phyloP scores from a whole-genome alignment of 2,113 vertebrate genomes.

The Aegotheles bennettii region DNA sequence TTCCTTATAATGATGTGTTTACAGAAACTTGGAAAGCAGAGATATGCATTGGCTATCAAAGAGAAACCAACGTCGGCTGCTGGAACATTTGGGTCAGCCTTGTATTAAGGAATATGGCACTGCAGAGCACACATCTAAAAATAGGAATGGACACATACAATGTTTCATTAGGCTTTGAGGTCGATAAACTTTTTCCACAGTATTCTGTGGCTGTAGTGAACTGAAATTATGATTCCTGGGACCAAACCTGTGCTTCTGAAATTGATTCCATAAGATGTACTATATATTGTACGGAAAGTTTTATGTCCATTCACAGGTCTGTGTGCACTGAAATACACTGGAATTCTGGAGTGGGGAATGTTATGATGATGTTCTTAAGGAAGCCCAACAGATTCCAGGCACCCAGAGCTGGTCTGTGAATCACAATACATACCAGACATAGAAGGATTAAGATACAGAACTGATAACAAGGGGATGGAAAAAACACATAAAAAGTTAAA shows the following conservation, averaged over 20 bases:
- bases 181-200: not conserved
- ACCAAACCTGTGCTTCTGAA: not conserved
- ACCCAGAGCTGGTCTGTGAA: conserved; percentile 23
- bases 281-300: not conserved
- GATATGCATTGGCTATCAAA: conserved; percentile 61
- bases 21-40: conserved; percentile 71
- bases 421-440: conserved; percentile 55
- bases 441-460: conserved; percentile 42
- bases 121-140: conserved; percentile 18
- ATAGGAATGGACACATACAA: not conserved
- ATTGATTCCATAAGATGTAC: not conserved
- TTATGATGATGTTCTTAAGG: not conserved
- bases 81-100: conserved; percentile 58
- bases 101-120: conserved; percentile 31
- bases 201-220: not conserved
- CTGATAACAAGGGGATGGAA: conserved; percentile 25
- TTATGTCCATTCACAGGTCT: not conserved
- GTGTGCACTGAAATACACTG: not conserved
- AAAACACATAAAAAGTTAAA: not conserved
- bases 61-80: conserved; percentile 44
- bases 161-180: conserved; percentile 38
- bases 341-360: not conserved
- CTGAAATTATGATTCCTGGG: not conserved
- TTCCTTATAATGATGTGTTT: conserved; percentile 61
- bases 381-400: conserved; percentile 10